Conservation (phyloP, 2,797 vertebrate species). For the Eospalax fontanierii region DNA sequence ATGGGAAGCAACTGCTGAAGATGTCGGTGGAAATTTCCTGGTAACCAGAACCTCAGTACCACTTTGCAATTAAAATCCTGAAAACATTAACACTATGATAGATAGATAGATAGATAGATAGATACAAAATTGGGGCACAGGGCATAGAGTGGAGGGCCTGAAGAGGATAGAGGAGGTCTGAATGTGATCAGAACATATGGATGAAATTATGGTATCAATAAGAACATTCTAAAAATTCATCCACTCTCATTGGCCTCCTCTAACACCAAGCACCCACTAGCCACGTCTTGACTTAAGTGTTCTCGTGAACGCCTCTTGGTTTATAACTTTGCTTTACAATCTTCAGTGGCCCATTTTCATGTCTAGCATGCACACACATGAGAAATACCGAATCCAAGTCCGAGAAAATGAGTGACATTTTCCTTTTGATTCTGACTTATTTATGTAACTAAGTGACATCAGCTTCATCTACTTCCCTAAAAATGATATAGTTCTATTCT, state of each 20-base stretch:
- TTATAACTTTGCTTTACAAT: not conserved
- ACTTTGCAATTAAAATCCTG: slow-evolving; percentile 9
- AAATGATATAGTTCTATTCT: not conserved
- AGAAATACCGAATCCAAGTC: not conserved
- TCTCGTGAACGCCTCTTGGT: not conserved
- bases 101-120: no score
- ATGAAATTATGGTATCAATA: no score
- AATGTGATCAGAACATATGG: no score
- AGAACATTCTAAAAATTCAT: not conserved
- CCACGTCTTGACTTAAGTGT: not conserved
- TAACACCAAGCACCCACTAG: not conserved
- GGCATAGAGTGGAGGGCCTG: no score
- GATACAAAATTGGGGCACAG: no score
- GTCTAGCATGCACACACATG: no score
- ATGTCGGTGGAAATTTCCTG: not conserved
- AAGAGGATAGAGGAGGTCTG: no score
- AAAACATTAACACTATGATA: not conserved
- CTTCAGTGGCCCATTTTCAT: not conserved
- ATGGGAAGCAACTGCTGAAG: not conserved
- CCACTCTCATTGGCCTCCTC: not conserved
- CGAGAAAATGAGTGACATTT: not conserved
- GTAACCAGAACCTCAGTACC: not conserved
- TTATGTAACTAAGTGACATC: not conserved
- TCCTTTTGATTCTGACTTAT: not conserved
- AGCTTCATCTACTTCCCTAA: not conserved